Conservation (phyloP, 2,113 vertebrate genomes). For the Paedocypris sp. region DNA sequence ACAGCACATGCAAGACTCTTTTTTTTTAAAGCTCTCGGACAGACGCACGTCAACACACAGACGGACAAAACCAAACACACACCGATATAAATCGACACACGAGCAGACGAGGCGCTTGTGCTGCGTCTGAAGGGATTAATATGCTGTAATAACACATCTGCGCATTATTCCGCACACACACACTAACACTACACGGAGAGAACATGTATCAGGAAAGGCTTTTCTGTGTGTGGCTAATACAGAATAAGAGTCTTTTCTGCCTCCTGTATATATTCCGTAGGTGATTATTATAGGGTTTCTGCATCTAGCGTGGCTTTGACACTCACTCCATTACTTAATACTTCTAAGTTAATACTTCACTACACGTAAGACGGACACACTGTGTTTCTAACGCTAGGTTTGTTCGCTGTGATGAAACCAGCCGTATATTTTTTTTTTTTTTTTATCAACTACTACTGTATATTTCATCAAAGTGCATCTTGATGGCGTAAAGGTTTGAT, state of each 20-base stretch:
- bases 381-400: too few relatives aligned
- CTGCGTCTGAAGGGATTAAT: constrained; percentile 36
- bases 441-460: too few relatives aligned
- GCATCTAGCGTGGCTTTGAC: too few relatives aligned
- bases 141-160: too few relatives aligned
- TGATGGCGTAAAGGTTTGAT: too few relatives aligned
- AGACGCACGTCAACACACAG: background rate
- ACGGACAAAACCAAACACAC: background rate
- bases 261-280: background rate
- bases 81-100: background rate
- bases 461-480: too few relatives aligned
- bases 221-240: constrained; percentile 18
- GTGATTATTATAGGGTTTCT: background rate
- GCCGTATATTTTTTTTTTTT: too few relatives aligned
- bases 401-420: too few relatives aligned
- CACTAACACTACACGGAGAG: constrained; percentile 28
- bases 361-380: too few relatives aligned
- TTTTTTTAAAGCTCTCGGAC: constrained; percentile 31
- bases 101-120: background rate
- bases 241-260: background rate
- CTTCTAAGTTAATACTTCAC: too few relatives aligned
- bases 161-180: constrained; percentile 18
- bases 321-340: too few relatives aligned
- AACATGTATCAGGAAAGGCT: constrained; percentile 22
- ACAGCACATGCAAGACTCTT: constrained; percentile 60